These are phyloP conservation scores for Mythimna albipuncta DNA, from an alignment of 2,888 invertebrate species.

Conservation along the genomic window DNA sequence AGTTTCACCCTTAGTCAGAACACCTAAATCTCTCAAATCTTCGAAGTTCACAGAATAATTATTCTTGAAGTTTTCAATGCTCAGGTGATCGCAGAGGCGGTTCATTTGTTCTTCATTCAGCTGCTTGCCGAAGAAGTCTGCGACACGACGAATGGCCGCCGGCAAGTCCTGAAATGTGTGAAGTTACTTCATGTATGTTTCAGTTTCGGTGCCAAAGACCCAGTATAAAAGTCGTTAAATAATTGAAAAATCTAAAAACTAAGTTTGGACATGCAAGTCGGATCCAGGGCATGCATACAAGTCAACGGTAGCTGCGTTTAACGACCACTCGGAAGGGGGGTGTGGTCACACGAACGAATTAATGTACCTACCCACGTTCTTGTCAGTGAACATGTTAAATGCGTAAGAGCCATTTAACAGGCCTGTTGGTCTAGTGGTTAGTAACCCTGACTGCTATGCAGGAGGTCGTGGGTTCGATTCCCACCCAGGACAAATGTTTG, in stretches of 20 bases:
- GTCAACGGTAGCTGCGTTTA: too few species aligned
- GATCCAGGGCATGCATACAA: too few species aligned
- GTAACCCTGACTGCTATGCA: too few species aligned
- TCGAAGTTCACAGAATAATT: slow-evolving; percentile 90
- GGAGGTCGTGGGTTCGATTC: too few species aligned
- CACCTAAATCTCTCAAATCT: slow-evolving; percentile 26
- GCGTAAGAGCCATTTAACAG: too few species aligned
- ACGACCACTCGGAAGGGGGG: too few species aligned
- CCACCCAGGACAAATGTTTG: too few species aligned
- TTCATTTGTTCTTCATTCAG: slow-evolving; percentile 88
- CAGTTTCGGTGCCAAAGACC: background rate
- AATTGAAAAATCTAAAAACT: background rate
- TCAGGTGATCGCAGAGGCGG: slow-evolving; percentile 91
- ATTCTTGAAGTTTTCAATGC: slow-evolving; percentile 93
- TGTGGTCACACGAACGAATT: too few species aligned
- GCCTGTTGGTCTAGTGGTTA: too few species aligned
- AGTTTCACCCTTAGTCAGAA: slow-evolving; percentile 26
- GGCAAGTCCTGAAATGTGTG: slow-evolving; percentile 33
- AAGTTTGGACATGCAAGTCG: background rate
- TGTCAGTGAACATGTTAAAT: too few species aligned
- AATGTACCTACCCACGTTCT: too few species aligned
- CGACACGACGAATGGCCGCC: slow-evolving; percentile 77
- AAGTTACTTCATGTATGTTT: background rate
- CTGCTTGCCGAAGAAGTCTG: slow-evolving; percentile 90
- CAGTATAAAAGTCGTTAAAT: too few species aligned